A percentile compares a stretch with the other conserved stretches of the same genome.
phyloP scores from a whole-genome alignment of 1,140 invertebrate genomes.

The Aphis craccivora region DNA sequence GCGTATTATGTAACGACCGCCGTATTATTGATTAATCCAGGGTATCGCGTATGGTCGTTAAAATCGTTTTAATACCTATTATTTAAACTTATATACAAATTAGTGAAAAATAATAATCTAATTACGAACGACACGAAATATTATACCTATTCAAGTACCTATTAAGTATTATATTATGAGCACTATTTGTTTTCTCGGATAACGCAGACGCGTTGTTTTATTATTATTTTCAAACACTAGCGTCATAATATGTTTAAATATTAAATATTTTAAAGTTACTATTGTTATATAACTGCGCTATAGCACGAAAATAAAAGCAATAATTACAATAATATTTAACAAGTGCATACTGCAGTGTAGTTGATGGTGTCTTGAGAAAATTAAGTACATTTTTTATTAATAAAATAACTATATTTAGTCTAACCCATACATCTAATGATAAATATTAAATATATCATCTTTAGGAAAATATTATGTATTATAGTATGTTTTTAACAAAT shows the following conservation, averaged over 20 bases:
- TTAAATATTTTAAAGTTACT: background rate
- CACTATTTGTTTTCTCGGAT: constrained; percentile 1
- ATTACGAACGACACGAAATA: background rate
- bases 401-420: background rate
- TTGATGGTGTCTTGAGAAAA: background rate
- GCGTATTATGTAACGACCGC: background rate
- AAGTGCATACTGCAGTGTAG: background rate
- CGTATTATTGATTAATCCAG: background rate
- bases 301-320: background rate
- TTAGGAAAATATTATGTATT: too few relatives aligned
- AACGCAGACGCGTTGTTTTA: background rate
- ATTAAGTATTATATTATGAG: background rate
- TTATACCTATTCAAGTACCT: background rate
- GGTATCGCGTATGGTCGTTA: background rate
- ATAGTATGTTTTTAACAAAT: too few relatives aligned
- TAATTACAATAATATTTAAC: background rate
- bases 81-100: background rate
- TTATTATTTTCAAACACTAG: background rate
- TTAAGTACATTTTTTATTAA: background rate
- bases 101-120: constrained; percentile 23
- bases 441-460: too few relatives aligned
- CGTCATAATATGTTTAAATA: background rate
- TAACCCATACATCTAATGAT: background rate
- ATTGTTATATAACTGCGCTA: background rate
- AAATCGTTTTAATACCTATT: background rate